Conservation (phyloP, 2,888 invertebrate genomes). For the Bombyx huttoni region DNA sequence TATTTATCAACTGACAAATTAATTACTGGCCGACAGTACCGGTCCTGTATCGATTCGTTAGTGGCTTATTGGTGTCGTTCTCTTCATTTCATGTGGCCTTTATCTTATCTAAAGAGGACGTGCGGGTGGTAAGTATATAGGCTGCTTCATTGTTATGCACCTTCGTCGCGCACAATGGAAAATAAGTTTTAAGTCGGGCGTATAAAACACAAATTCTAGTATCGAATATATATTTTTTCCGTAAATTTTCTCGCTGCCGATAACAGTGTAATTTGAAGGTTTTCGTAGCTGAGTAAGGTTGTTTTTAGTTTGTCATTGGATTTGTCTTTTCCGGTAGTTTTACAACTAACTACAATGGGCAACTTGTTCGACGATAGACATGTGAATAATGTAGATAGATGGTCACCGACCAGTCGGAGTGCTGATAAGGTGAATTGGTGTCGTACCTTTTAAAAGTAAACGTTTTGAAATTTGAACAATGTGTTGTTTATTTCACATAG, state of each 20-base stretch:
- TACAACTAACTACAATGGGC: slow-evolving; percentile 57
- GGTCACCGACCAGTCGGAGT: slow-evolving; percentile 51
- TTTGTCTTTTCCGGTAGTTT: slow-evolving; percentile 56
- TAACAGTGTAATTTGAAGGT: slow-evolving; percentile 11
- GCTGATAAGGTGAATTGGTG: slow-evolving; percentile 25
- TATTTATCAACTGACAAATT: slow-evolving; percentile 44
- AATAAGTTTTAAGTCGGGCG: slow-evolving; percentile 10
- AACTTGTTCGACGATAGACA: slow-evolving; percentile 62
- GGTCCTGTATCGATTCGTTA: slow-evolving; percentile 48
- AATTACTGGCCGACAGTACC: slow-evolving; percentile 47
- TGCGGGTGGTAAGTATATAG: slow-evolving; percentile 54
- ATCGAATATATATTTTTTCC: slow-evolving; percentile 15
- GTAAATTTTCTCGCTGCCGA: slow-evolving; percentile 26
- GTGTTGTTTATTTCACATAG: background rate
- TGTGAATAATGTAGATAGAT: slow-evolving; percentile 65
- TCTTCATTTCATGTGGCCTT: slow-evolving; percentile 55
- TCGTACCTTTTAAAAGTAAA: background rate
- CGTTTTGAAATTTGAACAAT: background rate
- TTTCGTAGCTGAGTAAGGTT: slow-evolving; percentile 13
- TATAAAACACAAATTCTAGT: slow-evolving; percentile 12
- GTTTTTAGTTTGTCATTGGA: slow-evolving; percentile 15
- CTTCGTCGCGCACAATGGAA: slow-evolving; percentile 12
- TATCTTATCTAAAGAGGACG: slow-evolving; percentile 73
- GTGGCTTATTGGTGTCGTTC: slow-evolving; percentile 57
- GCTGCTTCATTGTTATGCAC: slow-evolving; percentile 48